phyloP scores from a whole-genome alignment of 2,113 vertebrate species.

The Amblyornis subalaris region DNA sequence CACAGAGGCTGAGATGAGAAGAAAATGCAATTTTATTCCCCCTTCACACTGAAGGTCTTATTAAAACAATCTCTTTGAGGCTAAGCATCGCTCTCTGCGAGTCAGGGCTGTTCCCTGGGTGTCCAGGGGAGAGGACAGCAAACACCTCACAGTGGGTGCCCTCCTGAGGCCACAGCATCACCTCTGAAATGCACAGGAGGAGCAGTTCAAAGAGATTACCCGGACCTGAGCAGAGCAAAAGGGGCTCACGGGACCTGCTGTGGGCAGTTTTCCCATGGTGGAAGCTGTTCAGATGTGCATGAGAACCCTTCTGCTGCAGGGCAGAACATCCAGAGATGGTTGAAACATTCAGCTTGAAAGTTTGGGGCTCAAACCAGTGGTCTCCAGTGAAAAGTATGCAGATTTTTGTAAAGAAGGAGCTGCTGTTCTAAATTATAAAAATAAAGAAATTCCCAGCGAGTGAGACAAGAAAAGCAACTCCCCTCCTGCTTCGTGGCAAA shows the following conservation, averaged over 20 bases:
- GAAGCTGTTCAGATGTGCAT: background rate
- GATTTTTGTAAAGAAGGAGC: background rate
- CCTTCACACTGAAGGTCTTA: background rate
- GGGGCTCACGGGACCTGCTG: accelerated
- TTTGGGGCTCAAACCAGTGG: background rate
- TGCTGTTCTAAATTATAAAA: background rate
- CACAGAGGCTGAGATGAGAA: background rate
- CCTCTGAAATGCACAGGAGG: background rate
- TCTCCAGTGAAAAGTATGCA: background rate
- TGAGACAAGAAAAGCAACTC: background rate
- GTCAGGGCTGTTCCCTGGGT: background rate
- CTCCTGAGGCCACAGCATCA: background rate
- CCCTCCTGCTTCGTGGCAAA: background rate
- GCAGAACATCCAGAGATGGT: background rate
- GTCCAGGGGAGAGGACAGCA: background rate
- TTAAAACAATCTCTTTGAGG: background rate
- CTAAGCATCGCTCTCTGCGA: background rate
- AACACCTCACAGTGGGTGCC: background rate
- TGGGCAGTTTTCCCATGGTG: accelerated
- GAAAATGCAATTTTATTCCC: background rate
- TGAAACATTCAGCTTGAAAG: background rate
- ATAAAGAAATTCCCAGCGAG: accelerated
- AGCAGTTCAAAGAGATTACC: background rate
- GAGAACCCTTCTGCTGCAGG: background rate
- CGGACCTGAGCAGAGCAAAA: background rate